A percentile compares a stretch with the other conserved stretches of the same genome.
These are phyloP conservation scores for Limnephilus lunatus DNA, from an alignment of 2,888 invertebrate genomes.

Conservation along the genomic window DNA sequence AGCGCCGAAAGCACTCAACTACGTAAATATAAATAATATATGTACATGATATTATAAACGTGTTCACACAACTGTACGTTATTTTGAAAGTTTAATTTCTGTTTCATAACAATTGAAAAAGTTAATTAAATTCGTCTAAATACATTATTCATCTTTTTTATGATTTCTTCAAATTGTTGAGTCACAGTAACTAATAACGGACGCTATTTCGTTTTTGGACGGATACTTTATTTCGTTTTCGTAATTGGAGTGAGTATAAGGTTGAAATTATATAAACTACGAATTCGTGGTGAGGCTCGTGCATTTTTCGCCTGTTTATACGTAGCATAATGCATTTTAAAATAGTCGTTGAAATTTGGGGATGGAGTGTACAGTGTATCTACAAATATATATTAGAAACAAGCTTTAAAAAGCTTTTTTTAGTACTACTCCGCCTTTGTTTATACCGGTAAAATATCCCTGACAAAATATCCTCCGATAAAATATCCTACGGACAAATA, in stretches of 20 bases:
- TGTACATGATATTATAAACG: neutral
- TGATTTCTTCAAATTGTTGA: neutral
- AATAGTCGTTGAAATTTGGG: too few relatives aligned
- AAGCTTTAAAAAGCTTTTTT: too few relatives aligned
- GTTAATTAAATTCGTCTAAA: conserved; percentile 10
- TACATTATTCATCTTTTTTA: conserved; percentile 7
- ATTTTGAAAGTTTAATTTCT: conserved; percentile 22
- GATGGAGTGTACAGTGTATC: neutral
- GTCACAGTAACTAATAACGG: neutral
- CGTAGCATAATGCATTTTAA: neutral
- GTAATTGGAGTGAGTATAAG: neutral
- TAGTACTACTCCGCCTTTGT: too few relatives aligned
- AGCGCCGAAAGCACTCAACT: neutral
- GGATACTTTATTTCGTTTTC: neutral
- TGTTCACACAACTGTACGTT: conserved; percentile 8
- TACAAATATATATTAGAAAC: too few relatives aligned
- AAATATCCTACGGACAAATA: too few relatives aligned
- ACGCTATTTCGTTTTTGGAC: neutral
- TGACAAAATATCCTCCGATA: too few relatives aligned
- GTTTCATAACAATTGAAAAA: conserved; percentile 40
- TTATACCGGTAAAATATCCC: too few relatives aligned
- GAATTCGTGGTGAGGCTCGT: too few relatives aligned
- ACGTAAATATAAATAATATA: neutral
- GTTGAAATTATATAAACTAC: neutral
- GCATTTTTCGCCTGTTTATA: too few relatives aligned